These are phyloP conservation scores for Tribolium freemani DNA, from an alignment of 2,888 invertebrate genomes.

Conservation along the genomic window DNA sequence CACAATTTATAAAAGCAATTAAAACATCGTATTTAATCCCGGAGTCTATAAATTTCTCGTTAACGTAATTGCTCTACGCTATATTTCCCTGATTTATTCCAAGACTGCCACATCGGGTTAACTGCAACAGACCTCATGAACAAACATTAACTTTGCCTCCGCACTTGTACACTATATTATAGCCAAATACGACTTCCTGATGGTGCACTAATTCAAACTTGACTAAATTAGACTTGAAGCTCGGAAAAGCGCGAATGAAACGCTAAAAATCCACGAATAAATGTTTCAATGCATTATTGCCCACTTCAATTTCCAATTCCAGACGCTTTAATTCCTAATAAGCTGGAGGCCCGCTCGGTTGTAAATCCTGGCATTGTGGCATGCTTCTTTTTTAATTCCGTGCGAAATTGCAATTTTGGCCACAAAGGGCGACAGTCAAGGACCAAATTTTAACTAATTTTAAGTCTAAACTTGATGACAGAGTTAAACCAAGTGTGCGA, in stretches of 20 bases:
- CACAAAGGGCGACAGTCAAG: too few species aligned
- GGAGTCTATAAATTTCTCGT: background rate
- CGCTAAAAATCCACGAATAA: background rate
- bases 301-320: background rate
- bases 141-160: constrained; percentile 18
- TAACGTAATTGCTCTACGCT: background rate
- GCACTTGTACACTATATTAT: constrained; percentile 17
- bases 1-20: background rate
- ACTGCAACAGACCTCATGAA: constrained; percentile 6
- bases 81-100: constrained; percentile 5
- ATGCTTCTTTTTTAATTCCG: background rate
- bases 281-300: constrained; percentile 6
- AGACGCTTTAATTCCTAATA: constrained; percentile 24
- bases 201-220: background rate
- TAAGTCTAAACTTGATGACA: too few species aligned
- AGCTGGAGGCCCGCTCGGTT: background rate
- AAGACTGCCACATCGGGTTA: constrained; percentile 5
- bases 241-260: background rate
- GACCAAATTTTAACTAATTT: too few species aligned
- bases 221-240: background rate
- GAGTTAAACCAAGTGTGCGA: too few species aligned
- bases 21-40: background rate
- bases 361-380: constrained; percentile 5
- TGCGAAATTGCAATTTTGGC: too few species aligned
- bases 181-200: background rate